Base-by-base conservation (phyloP, 2,113 vertebrate genomes). In the Paramormyrops kingsleyae region DNA sequence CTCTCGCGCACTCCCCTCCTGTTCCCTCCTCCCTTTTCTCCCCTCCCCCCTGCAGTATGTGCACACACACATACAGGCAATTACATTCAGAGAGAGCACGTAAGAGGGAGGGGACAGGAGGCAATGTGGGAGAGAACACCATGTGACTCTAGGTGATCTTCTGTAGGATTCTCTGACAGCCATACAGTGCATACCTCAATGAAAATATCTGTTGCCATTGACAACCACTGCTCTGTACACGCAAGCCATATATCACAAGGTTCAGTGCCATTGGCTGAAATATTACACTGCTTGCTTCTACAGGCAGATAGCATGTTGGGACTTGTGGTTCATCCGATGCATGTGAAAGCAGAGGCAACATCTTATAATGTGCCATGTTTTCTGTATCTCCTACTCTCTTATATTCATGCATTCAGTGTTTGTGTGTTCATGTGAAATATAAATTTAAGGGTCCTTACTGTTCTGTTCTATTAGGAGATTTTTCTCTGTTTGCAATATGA, bases 131-230 rank as follows among this genome's bases (percentile, higher is more conserved):
- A 42, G 49, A 87, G 27, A 70, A 52, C 42, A 92, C 91, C 95
- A 94, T 91, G 94, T 95, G 94, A 94, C 92, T 91, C 91, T 62
- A 35, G 44, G 74, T 80, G 49, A 52, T 91, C 92, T 83, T 89
- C 92, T 93, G 92, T 94, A 93, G 93, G 94, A 95, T 93, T 94
- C 93, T 92, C 90, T 89, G 91, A 89, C 94, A 95, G 94, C 94
- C 93, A 94, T 94, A 92, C 50, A 89, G 90, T 91, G 94, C 92
- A 92, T 93, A 93, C 91, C 93, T 92, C 89, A 90, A 89, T 86
- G 84, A 84, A 86, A 91, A 80, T 87, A 88, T 90, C 88, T 50
- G 84, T 91, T 53, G 74, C 91, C 88, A 90, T 86, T 94, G 91
- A 93, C 92, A 91, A 92, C 91, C 90, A 89, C 62, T 87, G 90